phyloP scores from a whole-genome alignment of 1,140 invertebrate genomes.

The Drosophila teissieri region DNA sequence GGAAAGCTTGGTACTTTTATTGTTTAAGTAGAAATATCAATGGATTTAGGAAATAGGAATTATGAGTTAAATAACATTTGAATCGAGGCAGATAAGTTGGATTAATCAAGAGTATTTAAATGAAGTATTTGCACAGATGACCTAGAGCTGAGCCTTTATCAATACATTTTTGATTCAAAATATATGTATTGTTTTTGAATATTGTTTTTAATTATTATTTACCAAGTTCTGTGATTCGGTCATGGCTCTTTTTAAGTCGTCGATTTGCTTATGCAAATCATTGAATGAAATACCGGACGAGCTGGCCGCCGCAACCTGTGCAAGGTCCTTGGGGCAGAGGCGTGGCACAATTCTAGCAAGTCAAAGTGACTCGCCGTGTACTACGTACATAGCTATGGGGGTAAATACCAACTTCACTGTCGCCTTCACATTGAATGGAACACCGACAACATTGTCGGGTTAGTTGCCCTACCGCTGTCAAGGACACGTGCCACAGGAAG shows the following conservation, averaged over 20 bases:
- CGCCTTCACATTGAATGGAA: slow-evolving; percentile 69
- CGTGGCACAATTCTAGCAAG: not conserved
- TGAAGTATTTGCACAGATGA: too few species aligned
- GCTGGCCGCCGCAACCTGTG: slow-evolving; percentile 8
- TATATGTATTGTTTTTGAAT: too few species aligned
- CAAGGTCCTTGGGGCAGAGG: slow-evolving; percentile 16
- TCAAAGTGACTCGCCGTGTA: too few species aligned
- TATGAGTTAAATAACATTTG: not conserved
- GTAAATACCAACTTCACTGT: slow-evolving; percentile 1
- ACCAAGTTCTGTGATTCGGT: not conserved
- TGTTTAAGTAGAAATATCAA: too few species aligned
- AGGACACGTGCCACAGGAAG: slow-evolving; percentile 74
- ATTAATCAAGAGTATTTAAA: not conserved
- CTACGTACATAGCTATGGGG: too few species aligned
- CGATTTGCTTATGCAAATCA: not conserved
- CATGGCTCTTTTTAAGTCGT: too few species aligned
- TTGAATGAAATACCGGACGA: slow-evolving; percentile 8
- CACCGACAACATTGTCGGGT: slow-evolving; percentile 44
- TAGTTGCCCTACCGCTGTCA: slow-evolving; percentile 56
- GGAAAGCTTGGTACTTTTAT: too few species aligned
- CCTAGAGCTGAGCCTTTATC: not conserved
- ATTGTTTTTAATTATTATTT: not conserved
- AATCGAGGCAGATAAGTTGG: not conserved
- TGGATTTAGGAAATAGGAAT: too few species aligned
- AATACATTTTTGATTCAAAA: not conserved